These are phyloP conservation scores for Thunnus thynnus DNA, from an alignment of 2,113 vertebrate species.

Conservation along the genomic window DNA sequence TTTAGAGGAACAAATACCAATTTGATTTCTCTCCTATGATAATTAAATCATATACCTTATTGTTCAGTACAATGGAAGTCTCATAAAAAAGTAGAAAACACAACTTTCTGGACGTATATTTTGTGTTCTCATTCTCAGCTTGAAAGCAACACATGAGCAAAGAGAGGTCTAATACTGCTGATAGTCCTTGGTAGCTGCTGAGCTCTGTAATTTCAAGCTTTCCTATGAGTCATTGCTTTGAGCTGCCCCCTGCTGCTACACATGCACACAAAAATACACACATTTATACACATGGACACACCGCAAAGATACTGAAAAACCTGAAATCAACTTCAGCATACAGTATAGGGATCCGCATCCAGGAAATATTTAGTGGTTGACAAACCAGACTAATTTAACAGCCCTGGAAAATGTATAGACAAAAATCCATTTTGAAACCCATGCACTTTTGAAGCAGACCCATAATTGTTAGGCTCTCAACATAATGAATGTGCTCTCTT, in stretches of 20 bases:
- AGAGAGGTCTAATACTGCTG: constrained; percentile 37
- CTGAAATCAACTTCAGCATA: constrained; percentile 61
- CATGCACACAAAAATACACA: constrained; percentile 25
- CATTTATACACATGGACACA: constrained; percentile 32
- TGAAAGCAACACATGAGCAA: constrained; percentile 38
- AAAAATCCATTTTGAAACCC: constrained; percentile 49
- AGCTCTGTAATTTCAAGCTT: constrained; percentile 76
- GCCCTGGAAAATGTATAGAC: constrained; percentile 63
- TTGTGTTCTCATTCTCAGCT: constrained; percentile 4
- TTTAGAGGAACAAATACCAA: constrained; percentile 39
- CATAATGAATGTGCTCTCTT: constrained; percentile 65
- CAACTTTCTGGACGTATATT: not conserved
- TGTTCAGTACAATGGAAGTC: constrained; percentile 8
- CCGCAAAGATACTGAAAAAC: constrained; percentile 56
- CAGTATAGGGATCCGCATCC: constrained; percentile 49
- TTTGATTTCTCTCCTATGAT: constrained; percentile 18
- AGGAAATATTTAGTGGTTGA: constrained; percentile 57
- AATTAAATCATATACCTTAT: constrained; percentile 3
- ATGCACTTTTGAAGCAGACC: constrained; percentile 59
- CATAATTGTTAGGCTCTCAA: constrained; percentile 71
- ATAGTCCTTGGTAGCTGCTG: constrained; percentile 55
- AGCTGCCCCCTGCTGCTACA: constrained; percentile 60
- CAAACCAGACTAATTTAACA: constrained; percentile 63
- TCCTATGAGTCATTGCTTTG: constrained; percentile 69
- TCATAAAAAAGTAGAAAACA: not conserved